Evolutionary conservation across 2,113 vertebrate genomes (phyloP).

Genomic region (Rhinopithecus roxellana): DNA sequence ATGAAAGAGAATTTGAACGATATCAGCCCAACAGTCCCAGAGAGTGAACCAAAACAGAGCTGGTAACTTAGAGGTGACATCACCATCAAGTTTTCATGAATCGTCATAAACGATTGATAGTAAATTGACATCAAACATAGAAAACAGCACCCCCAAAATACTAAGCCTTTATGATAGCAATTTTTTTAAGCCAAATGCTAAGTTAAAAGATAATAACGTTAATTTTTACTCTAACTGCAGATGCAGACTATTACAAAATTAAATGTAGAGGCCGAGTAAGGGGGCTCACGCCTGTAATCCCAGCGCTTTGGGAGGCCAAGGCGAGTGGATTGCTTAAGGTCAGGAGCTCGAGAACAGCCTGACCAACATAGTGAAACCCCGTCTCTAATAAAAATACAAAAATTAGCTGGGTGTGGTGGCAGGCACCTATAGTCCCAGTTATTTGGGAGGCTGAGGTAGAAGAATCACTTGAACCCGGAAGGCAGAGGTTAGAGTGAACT

Average conservation of each 20-base stretch:
- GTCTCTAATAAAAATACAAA: too few relatives aligned
- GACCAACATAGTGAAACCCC: too few relatives aligned
- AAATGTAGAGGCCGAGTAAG: too few relatives aligned
- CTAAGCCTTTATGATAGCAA: slow-evolving; percentile 71
- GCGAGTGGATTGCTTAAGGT: too few relatives aligned
- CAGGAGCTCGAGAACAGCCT: too few relatives aligned
- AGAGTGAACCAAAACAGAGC: slow-evolving; percentile 76
- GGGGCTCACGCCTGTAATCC: too few relatives aligned
- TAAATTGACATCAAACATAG: slow-evolving; percentile 83
- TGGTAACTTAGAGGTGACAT: slow-evolving; percentile 85
- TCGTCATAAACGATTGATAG: slow-evolving; percentile 86
- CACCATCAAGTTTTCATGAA: slow-evolving; percentile 82
- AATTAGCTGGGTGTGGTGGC: too few relatives aligned
- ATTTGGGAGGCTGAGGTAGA: too few relatives aligned
- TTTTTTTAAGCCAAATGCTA: slow-evolving; percentile 26
- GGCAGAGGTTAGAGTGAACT: too few relatives aligned
- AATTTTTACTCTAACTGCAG: not conserved
- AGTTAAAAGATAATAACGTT: not conserved
- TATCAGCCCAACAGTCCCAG: slow-evolving; percentile 72
- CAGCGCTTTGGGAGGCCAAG: too few relatives aligned
- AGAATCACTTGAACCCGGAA: too few relatives aligned
- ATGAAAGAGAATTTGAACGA: slow-evolving; percentile 80
- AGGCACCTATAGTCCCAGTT: too few relatives aligned
- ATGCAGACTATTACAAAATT: not conserved
- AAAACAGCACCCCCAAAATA: slow-evolving; percentile 78